These are phyloP conservation scores for Rhinichthys klamathensis DNA, from an alignment of 2,113 vertebrate genomes.

Conservation along the genomic window DNA sequence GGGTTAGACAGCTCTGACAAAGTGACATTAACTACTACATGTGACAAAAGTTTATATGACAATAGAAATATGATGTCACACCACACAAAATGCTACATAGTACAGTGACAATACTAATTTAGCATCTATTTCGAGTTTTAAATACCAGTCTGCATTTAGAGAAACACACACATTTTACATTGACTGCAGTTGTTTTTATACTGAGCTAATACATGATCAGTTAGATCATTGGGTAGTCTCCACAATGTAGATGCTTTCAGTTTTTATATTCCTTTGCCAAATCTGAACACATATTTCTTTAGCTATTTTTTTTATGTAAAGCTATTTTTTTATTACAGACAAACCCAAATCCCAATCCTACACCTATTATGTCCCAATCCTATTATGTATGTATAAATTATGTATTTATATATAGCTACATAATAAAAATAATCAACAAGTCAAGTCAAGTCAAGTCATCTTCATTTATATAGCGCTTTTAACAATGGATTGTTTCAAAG, in stretches of 20 bases:
- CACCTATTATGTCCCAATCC: too few species aligned
- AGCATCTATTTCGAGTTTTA: neutral
- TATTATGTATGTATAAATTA: too few species aligned
- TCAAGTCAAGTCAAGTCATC: too few species aligned
- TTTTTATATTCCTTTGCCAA: neutral
- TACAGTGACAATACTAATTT: neutral
- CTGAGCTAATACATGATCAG: neutral
- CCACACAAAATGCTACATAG: neutral
- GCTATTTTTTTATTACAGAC: neutral
- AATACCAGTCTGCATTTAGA: neutral
- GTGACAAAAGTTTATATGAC: neutral
- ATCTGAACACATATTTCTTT: too few species aligned
- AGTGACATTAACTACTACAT: conserved; percentile 30
- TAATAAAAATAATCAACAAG: too few species aligned
- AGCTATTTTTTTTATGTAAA: neutral
- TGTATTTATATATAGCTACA: too few species aligned
- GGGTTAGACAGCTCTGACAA: conserved; percentile 6
- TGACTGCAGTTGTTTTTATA: neutral
- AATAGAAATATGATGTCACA: neutral
- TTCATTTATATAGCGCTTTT: too few species aligned
- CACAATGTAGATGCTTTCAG: neutral
- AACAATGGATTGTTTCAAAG: too few species aligned
- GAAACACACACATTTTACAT: neutral
- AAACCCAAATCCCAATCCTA: neutral
- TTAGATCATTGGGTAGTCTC: neutral